Conservation (phyloP, 2,113 vertebrate species). For the Spilogale gracilis region DNA sequence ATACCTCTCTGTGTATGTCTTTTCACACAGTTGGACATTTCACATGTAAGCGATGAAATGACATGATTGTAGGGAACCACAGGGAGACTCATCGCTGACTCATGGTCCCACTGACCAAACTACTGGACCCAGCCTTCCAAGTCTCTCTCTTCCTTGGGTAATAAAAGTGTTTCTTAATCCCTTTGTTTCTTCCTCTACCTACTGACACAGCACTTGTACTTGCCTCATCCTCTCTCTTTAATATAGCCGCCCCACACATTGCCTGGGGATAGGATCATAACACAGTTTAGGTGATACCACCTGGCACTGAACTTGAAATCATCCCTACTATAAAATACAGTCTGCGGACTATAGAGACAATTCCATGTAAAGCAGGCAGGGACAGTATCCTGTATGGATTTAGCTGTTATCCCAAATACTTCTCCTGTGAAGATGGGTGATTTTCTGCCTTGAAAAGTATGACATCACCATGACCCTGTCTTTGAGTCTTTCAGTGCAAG, state of each 20-base stretch:
- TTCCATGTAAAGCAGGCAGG: background rate
- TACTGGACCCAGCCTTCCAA: background rate
- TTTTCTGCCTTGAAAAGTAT: background rate
- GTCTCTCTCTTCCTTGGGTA: background rate
- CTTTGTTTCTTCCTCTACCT: background rate
- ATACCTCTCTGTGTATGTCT: background rate
- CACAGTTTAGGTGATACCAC: background rate
- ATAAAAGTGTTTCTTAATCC: background rate
- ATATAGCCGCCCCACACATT: background rate
- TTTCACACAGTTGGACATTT: background rate
- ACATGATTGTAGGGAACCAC: background rate
- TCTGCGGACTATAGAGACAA: background rate
- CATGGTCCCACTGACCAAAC: background rate
- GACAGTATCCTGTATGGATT: background rate
- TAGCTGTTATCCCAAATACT: background rate
- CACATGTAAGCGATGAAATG: background rate
- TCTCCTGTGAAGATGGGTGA: background rate
- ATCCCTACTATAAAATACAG: background rate
- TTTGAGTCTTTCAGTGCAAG: background rate
- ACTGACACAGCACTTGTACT: no score
- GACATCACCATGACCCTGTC: background rate
- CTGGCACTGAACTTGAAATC: background rate
- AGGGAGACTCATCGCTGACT: background rate
- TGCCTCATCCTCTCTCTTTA: background rate
- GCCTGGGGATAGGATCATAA: background rate